Conservation (phyloP, 92 coral and sea anemone species). For the Bergia puertoricense region DNA sequence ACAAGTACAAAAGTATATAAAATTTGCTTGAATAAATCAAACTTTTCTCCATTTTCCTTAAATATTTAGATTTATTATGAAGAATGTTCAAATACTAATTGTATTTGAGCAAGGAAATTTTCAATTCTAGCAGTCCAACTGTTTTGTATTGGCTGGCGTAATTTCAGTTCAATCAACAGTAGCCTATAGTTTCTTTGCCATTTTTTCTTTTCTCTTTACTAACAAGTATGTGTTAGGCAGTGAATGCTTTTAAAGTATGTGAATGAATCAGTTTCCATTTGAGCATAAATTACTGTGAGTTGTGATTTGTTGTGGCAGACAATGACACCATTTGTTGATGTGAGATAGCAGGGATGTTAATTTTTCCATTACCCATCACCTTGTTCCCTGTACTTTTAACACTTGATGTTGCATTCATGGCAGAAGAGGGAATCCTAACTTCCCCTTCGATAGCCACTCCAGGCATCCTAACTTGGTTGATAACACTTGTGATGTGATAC, state of each 20-base stretch:
- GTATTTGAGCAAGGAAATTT: not conserved
- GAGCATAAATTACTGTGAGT: not conserved
- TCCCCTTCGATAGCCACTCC: constrained; percentile 29
- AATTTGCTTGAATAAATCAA: not conserved
- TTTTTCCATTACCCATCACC: not conserved
- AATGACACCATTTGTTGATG: not conserved
- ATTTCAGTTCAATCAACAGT: no score
- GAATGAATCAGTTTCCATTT: not conserved
- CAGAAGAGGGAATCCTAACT: constrained; percentile 16
- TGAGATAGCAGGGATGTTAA: not conserved
- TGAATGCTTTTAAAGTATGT: not conserved
- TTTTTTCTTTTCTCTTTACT: not conserved
- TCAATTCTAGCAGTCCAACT: not conserved
- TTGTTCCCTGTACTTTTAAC: not conserved
- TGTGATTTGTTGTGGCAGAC: not conserved
- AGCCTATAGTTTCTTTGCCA: no score
- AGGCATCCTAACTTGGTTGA: constrained; percentile 37
- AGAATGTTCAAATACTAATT: not conserved
- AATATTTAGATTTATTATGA: no score
- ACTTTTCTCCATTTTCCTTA: no score
- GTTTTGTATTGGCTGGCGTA: no score
- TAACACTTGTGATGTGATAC: constrained; percentile 41
- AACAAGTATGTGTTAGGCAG: not conserved
- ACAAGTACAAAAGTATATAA: not conserved
- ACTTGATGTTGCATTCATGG: not conserved